phyloP scores from a whole-genome alignment of 2,797 vertebrate species.

The Erithacus rubecula region DNA sequence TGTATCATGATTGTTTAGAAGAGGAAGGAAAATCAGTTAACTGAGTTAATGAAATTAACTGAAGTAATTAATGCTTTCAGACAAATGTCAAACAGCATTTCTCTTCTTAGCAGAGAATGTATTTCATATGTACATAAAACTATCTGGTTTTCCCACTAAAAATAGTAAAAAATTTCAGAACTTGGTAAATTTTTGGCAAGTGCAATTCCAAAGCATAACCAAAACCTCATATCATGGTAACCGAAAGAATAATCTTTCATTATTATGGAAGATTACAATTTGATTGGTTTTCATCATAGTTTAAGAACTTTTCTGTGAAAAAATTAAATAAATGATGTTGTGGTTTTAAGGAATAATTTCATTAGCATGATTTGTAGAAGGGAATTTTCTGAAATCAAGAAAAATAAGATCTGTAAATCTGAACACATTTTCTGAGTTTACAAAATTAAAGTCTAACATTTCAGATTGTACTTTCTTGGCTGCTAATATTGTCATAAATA shows the following conservation, averaged over 20 bases:
- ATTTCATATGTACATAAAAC: not conserved
- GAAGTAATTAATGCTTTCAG: not conserved
- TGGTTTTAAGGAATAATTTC: slow-evolving; percentile 1
- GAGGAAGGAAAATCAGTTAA: not conserved
- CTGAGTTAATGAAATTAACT: not conserved
- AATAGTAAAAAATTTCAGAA: not conserved
- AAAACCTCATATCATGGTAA: not conserved
- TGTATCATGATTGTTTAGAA: not conserved
- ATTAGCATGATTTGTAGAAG: not conserved
- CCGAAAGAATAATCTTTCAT: not conserved
- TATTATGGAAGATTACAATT: not conserved
- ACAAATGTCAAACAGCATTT: not conserved
- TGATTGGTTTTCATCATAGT: not conserved
- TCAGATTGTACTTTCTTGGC: not conserved
- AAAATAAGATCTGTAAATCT: not conserved
- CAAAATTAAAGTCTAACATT: not conserved
- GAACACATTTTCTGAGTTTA: not conserved
- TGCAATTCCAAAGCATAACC: not conserved
- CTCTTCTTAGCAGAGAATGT: not conserved
- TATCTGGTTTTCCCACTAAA: not conserved
- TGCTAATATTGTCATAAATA: not conserved
- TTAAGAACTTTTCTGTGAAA: not conserved
- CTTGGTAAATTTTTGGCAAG: not conserved
- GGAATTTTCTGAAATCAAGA: not conserved
- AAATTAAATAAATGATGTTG: not conserved